These are phyloP conservation scores for Pogonognathellus flavescens DNA, from an alignment of 1,140 invertebrate species.

Conservation along the genomic window DNA sequence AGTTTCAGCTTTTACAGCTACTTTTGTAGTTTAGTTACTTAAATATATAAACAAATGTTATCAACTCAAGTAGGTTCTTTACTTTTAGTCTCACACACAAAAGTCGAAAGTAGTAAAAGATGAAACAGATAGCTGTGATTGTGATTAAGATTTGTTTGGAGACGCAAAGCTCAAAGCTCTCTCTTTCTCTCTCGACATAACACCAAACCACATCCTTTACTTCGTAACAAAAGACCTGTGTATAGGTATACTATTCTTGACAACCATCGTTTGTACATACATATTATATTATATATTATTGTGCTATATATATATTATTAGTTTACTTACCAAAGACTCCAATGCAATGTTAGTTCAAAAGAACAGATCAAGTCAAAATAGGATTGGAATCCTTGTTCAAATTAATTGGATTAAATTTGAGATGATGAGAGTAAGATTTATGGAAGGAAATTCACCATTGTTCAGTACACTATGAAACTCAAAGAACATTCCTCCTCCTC, in stretches of 20 bases:
- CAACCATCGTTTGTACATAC: not conserved
- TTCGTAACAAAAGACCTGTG: not conserved
- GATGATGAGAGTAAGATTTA: slow-evolving; percentile 63
- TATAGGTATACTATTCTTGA: not conserved
- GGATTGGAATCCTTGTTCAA: slow-evolving; percentile 45
- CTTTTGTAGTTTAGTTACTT: too few relatives aligned
- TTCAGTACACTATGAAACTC: slow-evolving; percentile 25
- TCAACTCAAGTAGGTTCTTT: not conserved
- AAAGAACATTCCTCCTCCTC: slow-evolving; percentile 14
- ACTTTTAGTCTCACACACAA: not conserved
- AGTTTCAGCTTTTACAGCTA: too few relatives aligned
- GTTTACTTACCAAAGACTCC: too few relatives aligned
- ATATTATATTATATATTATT: not conserved
- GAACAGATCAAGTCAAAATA: slow-evolving; percentile 27
- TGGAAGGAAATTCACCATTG: slow-evolving; percentile 36
- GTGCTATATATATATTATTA: not conserved
- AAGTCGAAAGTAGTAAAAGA: slow-evolving; percentile 25
- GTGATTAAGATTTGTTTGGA: slow-evolving; percentile 50
- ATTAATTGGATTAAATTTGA: slow-evolving; percentile 63
- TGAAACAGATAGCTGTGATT: slow-evolving; percentile 42
- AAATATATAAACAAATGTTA: not conserved
- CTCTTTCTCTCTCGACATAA: slow-evolving; percentile 13
- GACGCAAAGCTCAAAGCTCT: slow-evolving; percentile 38
- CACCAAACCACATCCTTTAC: slow-evolving; percentile 28
- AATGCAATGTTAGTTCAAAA: not conserved